These are phyloP conservation scores for Onchidella celtica DNA, from an alignment of 2,888 invertebrate genomes.

Conservation along the genomic window DNA sequence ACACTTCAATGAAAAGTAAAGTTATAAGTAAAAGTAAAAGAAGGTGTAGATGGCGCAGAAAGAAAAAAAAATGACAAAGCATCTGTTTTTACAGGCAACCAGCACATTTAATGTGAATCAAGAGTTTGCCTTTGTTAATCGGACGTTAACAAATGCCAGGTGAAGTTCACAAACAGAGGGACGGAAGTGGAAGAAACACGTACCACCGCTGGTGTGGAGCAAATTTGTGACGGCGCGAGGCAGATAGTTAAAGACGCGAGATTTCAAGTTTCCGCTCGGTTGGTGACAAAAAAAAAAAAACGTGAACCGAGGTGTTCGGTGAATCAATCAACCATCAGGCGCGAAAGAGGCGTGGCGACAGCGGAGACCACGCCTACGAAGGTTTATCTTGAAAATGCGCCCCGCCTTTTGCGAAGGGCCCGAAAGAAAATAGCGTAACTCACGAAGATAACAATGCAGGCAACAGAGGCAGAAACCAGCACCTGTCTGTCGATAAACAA, in stretches of 20 bases:
- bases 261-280: neutral
- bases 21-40: no score
- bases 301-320: neutral
- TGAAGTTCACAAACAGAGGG: neutral
- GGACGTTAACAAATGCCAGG: neutral
- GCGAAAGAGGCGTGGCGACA: neutral
- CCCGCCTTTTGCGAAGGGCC: neutral
- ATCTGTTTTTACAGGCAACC: no score
- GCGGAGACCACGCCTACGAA: neutral
- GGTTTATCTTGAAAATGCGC: neutral
- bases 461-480: no score
- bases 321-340: neutral
- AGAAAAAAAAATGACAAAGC: no score
- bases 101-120: no score
- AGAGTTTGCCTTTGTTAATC: neutral
- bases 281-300: slow-evolving; percentile 9
- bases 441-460: no score
- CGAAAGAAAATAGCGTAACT: neutral
- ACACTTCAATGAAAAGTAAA: neutral
- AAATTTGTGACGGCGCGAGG: slow-evolving; percentile 13
- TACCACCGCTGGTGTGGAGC: neutral
- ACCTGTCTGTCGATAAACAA: no score
- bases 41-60: no score
- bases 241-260: neutral
- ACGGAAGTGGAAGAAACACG: neutral